Evolutionary conservation across 2,113 vertebrate species (phyloP), one percentile per base, ranked within the genome.

Genomic region (Potamarius usumacintae): DNA sequence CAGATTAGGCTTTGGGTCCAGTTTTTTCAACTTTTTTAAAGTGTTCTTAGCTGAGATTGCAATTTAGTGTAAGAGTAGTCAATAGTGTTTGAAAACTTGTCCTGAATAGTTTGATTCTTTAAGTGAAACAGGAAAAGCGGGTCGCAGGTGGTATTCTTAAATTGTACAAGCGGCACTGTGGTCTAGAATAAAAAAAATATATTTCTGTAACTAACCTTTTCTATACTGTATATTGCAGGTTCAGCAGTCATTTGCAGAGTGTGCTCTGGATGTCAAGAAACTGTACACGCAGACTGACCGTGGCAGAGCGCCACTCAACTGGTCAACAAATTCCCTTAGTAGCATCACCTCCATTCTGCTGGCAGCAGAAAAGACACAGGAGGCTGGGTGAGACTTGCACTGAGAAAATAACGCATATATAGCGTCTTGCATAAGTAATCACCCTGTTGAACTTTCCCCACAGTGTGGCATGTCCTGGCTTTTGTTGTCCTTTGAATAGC

Each of bases 241-340:
- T 30, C 98, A 97, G 34, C 88, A 93, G 87, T 92, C 89, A 0
- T 99, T 99, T 90, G 97, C 97, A 58, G 92, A 85, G 3, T 97
- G 97, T 86, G 97, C 97, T 15, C 92, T 97, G 57, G 96, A 97
- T 17, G 92, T 99, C 55, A 97, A 93, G 88, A 86, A 83, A 0
- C 84, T 81, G 3, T 95, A 94, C 0, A 93, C 94, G 55, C 87
- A 0, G n/a, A 84, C 0, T 0, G 92, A 91, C 15, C 83, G 2
- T 8, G 89, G 84, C 5, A 94, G 85, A 81, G 0, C 2, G 0
- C 30, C 1, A 0, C 0, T 94, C 1, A 85, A 91, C 17, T 97
- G 96, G 97, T 95, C 93, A 0, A 53, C 90, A 55, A 71, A 34
- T 0, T 5, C 93, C 0, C 93, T 99, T 67, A 92, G 94, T 27